Evolutionary conservation across 2,113 vertebrate species (phyloP), one percentile per base, ranked within the genome.

Genomic region (Muntiacus muntjak): DNA sequence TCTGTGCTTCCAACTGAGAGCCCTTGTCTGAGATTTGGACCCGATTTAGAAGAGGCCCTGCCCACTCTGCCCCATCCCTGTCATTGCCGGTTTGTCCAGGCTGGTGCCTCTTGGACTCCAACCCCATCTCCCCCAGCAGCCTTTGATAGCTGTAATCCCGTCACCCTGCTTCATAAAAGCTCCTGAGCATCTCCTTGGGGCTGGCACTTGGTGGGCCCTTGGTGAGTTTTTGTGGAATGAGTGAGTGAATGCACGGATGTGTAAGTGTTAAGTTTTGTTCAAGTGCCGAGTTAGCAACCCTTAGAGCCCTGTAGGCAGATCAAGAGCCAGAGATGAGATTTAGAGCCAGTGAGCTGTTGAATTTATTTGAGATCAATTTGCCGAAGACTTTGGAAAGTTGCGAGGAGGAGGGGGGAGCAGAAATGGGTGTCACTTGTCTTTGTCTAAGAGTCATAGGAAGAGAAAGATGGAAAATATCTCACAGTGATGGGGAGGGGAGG

Each of bases 251-350:
- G 67, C 85, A 71, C 14, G 67, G 79, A 83, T 54, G 84, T 96
- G 58, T 52, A 92, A 94, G 95, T 96, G 87, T 95, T 96, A 96
- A 86, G 95, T 96, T 98, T 96, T 95, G 84, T 91, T 94, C 96
- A 95, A 71, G 82, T 74, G 93, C 87, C 1, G 5, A 92, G 93
- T 98, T 97, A 95, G 90, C 94, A 97, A 85, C 62, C 90, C 93
- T 25, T 3, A 50, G 91, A 94, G 86, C 91, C 93, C 94, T 96
- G 94, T 96, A 96, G 95, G 82, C 85, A 95, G 93, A 94, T 79
- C 45, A 92, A 93, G 79, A 98, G 64, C 91, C 82, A 57, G 89
- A 71, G 83, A 86, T 76, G 89, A 95, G 94, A 54, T 89, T 88
- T 93, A 95, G 90, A 97, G 97, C 71, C 86, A 96, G 93, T 8